Evolutionary conservation across 2,113 vertebrate species (phyloP).

Genomic region (Piliocolobus tephrosceles): DNA sequence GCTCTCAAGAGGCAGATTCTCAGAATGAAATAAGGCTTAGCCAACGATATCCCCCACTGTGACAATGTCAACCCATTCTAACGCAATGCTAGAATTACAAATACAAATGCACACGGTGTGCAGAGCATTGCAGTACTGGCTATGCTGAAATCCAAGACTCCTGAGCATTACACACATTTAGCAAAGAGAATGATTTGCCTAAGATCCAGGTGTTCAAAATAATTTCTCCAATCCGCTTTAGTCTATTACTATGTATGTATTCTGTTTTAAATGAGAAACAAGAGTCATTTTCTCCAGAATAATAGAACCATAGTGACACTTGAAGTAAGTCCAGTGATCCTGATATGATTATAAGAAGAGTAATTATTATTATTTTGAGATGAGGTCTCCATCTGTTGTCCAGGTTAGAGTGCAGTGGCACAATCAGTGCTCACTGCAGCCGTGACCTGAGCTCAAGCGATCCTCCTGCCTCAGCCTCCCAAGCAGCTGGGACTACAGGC

Average conservation of each 20-base stretch:
- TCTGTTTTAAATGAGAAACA: constrained; percentile 18
- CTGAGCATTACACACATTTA: neutral
- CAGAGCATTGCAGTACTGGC: neutral
- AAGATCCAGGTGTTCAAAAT: neutral
- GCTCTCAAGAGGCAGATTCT: neutral
- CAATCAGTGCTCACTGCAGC: too few relatives aligned
- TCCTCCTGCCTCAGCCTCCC: too few relatives aligned
- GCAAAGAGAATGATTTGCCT: neutral
- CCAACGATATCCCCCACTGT: neutral
- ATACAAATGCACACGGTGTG: neutral
- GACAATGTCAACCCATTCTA: neutral
- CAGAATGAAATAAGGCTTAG: constrained; percentile 8
- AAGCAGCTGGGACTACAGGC: too few relatives aligned
- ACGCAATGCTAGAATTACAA: neutral
- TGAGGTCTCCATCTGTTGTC: too few relatives aligned
- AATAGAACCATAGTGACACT: neutral
- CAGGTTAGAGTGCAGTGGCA: too few relatives aligned
- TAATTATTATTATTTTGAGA: too few relatives aligned
- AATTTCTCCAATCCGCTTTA: neutral
- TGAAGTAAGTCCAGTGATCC: neutral
- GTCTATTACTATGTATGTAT: neutral
- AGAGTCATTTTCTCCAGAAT: neutral
- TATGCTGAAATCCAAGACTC: neutral
- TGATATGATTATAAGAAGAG: neutral
- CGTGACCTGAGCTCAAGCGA: too few relatives aligned